Base-by-base conservation (phyloP, 2,888 invertebrate genomes). In the Galerucella calmariensis region DNA sequence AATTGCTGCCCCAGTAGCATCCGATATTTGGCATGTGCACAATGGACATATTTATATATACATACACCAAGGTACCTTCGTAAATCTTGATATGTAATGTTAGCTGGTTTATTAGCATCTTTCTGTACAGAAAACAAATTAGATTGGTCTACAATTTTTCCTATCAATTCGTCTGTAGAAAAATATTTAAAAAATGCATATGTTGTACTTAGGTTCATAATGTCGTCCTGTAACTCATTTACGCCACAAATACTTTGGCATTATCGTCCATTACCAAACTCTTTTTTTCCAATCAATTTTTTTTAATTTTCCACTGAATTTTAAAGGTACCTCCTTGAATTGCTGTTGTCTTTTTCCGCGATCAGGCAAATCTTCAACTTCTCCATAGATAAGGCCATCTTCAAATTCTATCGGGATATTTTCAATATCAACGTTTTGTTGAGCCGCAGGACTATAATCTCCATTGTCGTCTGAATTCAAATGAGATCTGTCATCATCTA, bases 141-240 rank as follows among this genome's bases (percentile, higher is more conserved):
- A 8, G 46, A 46, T 46, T 46, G 3, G 27, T 27, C 16, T 11
- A 62, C 44, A 27, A 14, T 51, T 14, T 51, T 51, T 51, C 12
- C 1, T 51, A 51, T 51, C 51, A 14, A 51, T 51, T 51, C 51
- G 14, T 65, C 65, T 10, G 10, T n/a, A 67, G 51, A 67, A 51
- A 67, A 67, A 67, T 67, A 67, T 51, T 62, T 71, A 35, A 74
- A 58, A 75, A 71, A 61, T 14, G 53, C 12, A 14, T 14, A 51
- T 14, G 51, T 8, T 14, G 51, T 51, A 51, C 51, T 14, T 51
- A 51, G 51, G 14, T 51, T 51, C 14, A 12, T 51, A 51, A 51
- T 51, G 14, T 51, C 51, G 44, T 46, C 44, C n/a, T n/a, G 5
- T 2, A 46, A 46, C 44, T 46, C 44, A 46, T 46, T 46, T 46